A percentile compares a stretch with the other conserved stretches of the same genome.
phyloP scores from a whole-genome alignment of 2,797 vertebrate species.

The Muscicapa comitata region DNA sequence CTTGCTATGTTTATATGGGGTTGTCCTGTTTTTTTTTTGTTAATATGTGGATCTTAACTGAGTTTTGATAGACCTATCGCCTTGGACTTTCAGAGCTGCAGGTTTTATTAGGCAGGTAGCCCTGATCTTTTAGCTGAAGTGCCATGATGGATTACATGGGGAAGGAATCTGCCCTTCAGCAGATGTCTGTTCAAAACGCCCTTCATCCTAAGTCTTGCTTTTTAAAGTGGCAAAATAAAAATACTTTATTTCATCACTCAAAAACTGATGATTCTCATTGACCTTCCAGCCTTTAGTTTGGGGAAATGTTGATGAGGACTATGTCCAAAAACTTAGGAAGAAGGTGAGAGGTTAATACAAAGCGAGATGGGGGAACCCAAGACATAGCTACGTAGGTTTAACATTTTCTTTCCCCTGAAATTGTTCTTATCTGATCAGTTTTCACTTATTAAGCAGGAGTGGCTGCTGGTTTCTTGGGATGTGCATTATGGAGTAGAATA shows the following conservation, averaged over 20 bases:
- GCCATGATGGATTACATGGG: not conserved
- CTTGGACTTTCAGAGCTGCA: not conserved
- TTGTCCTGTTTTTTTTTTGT: not conserved
- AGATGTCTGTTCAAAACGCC: not conserved
- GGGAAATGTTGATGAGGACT: not conserved
- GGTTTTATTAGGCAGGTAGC: not conserved
- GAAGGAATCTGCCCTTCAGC: not conserved
- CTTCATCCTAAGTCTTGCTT: not conserved
- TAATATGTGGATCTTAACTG: not conserved
- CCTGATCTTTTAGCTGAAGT: not conserved
- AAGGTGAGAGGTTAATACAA: not conserved
- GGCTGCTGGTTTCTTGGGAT: not conserved
- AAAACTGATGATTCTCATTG: not conserved
- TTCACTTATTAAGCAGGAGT: accelerated
- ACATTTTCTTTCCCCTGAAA: not conserved
- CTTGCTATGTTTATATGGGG: not conserved
- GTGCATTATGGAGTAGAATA: not conserved
- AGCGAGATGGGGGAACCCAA: accelerated
- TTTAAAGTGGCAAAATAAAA: not conserved
- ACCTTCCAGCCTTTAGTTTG: not conserved
- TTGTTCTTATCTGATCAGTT: not conserved
- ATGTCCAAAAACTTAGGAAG: not conserved
- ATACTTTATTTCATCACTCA: not conserved
- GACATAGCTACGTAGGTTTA: not conserved
- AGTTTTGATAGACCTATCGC: not conserved